These are phyloP conservation scores for Ornithorhynchus anatinus DNA, from an alignment of 2,113 vertebrate species.

Conservation along the genomic window DNA sequence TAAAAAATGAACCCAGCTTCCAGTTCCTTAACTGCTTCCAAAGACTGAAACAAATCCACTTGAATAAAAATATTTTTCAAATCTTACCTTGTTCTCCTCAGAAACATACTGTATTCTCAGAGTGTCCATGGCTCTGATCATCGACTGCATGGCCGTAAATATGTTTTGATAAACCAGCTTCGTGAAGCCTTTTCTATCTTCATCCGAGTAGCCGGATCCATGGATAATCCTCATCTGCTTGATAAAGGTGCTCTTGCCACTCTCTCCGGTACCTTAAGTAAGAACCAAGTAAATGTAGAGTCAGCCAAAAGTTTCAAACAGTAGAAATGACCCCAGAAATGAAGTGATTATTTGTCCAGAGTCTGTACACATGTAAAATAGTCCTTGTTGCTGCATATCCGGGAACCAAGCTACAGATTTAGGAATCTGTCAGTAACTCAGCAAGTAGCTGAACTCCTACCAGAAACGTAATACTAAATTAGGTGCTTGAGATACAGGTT, in stretches of 20 bases:
- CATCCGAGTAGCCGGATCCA: conserved; percentile 85
- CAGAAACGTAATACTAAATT: too few species aligned
- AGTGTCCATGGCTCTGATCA: conserved; percentile 84
- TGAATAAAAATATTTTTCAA: accelerated
- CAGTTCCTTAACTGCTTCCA: too few species aligned
- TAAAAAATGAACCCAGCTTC: too few species aligned
- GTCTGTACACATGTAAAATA: too few species aligned
- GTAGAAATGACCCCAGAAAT: neutral
- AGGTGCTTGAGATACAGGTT: too few species aligned
- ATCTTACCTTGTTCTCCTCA: conserved; percentile 78
- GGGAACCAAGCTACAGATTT: too few species aligned
- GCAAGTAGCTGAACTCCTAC: too few species aligned
- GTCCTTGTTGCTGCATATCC: too few species aligned
- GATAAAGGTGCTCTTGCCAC: conserved; percentile 91
- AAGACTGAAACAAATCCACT: neutral
- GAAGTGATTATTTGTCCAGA: too few species aligned
- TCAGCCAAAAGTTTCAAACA: neutral
- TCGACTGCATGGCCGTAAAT: conserved; percentile 85
- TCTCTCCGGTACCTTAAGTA: conserved; percentile 84
- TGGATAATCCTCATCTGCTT: conserved; percentile 95
- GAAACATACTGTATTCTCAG: conserved; percentile 75
- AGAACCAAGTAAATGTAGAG: conserved; percentile 1
- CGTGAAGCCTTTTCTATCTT: conserved; percentile 83
- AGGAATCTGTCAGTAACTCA: too few species aligned
- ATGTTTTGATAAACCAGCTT: conserved; percentile 90